Evolutionary conservation across 2,113 vertebrate genomes (phyloP).

Genomic region (Otis tarda): DNA sequence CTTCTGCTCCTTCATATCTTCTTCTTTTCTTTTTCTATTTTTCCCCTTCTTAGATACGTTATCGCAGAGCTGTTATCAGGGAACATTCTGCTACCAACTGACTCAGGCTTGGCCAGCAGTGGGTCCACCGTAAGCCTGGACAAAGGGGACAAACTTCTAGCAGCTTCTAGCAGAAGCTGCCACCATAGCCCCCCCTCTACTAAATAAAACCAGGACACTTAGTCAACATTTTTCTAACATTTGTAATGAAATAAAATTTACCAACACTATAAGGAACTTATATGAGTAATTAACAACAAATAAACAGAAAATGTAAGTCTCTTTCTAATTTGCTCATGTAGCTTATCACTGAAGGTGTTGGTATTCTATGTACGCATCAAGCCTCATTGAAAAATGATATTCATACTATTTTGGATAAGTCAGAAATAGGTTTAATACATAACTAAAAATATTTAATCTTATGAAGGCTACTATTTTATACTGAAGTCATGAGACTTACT

Average conservation of each 20-base stretch:
- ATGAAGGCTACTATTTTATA: background rate
- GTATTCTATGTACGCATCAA: background rate
- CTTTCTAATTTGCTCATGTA: background rate
- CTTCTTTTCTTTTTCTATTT: too few relatives aligned
- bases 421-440: background rate
- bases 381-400: background rate
- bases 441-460: background rate
- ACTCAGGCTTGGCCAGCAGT: too few relatives aligned
- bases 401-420: background rate
- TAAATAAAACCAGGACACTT: too few relatives aligned
- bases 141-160: too few relatives aligned
- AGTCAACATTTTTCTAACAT: background rate
- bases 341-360: background rate
- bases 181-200: too few relatives aligned
- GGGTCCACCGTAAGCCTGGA: too few relatives aligned
- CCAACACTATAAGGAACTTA: background rate
- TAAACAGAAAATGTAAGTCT: background rate
- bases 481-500: background rate
- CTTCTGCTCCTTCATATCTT: too few relatives aligned
- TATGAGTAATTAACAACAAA: background rate
- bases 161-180: too few relatives aligned
- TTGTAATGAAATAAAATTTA: slow-evolving; percentile 7
- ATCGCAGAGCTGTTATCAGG: too few relatives aligned
- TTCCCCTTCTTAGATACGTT: too few relatives aligned
- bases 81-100: too few relatives aligned